phyloP scores from a whole-genome alignment of 2,888 invertebrate genomes.

The Mystacides longicornis region DNA sequence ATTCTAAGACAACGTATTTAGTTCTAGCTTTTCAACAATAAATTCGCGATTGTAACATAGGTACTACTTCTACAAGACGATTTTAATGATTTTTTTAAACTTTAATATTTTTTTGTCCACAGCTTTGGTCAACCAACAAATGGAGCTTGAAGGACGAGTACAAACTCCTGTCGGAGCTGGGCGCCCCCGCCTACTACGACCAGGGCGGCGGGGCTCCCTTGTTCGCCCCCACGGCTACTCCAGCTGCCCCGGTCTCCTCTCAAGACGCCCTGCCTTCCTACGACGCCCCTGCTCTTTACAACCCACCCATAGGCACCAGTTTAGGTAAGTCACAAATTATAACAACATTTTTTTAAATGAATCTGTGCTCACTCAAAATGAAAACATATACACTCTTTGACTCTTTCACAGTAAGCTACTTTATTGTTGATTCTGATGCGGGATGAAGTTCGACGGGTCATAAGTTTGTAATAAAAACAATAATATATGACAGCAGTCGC shows the following conservation, averaged over 20 bases:
- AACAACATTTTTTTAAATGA: not conserved
- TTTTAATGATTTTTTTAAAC: no score
- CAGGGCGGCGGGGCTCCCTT: conserved; percentile 38
- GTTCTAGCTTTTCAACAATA: no score
- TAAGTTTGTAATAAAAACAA: no score
- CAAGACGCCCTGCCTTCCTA: conserved; percentile 44
- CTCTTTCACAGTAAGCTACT: no score
- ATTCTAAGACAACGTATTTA: no score
- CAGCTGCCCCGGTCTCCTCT: conserved; percentile 48
- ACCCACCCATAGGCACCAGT: conserved; percentile 65
- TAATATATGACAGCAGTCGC: no score
- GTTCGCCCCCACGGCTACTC: conserved; percentile 48
- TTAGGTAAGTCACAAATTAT: conserved; percentile 48
- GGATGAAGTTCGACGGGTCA: no score
- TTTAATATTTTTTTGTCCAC: conserved; percentile 27
- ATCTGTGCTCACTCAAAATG: not conserved
- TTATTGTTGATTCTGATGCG: no score
- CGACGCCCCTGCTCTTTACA: conserved; percentile 58
- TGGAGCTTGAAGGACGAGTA: conserved; percentile 91
- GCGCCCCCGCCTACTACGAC: conserved; percentile 48
- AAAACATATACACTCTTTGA: not conserved
- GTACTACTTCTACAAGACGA: no score
- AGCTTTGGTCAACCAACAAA: conserved; percentile 82
- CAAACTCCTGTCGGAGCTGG: conserved; percentile 76
- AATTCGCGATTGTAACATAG: no score